Conservation (phyloP, 2,888 invertebrate genomes). For the Patella pellucida region DNA sequence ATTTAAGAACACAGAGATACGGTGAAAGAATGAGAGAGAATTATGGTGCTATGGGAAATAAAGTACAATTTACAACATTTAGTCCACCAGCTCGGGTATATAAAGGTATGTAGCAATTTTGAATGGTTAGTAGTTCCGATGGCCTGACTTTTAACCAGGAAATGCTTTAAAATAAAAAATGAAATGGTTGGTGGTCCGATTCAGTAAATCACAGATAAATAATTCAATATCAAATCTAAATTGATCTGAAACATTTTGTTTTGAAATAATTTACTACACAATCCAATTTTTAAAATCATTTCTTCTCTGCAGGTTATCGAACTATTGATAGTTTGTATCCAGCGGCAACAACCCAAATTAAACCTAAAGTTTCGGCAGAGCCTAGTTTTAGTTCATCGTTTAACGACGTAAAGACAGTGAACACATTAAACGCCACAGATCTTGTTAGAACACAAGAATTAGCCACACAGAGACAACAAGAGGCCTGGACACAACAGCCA, state of each 20-base stretch:
- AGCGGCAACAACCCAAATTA: slow-evolving; percentile 44
- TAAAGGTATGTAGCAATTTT: slow-evolving; percentile 40
- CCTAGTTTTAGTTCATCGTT: slow-evolving; percentile 42
- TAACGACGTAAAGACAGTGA: slow-evolving; percentile 45
- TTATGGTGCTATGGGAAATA: slow-evolving; percentile 39
- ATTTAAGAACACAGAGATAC: slow-evolving; percentile 11
- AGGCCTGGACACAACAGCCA: slow-evolving; percentile 4
- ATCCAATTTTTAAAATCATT: background rate
- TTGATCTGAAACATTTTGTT: slow-evolving; percentile 10
- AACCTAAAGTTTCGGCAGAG: slow-evolving; percentile 27
- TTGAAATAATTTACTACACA: background rate
- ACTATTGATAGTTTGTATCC: slow-evolving; percentile 61
- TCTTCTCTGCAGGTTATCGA: slow-evolving; percentile 45
- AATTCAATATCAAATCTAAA: background rate
- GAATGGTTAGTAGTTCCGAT: background rate
- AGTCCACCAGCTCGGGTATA: slow-evolving; percentile 44
- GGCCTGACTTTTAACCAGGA: too few relatives aligned
- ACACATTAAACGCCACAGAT: slow-evolving; percentile 44
- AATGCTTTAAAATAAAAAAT: too few relatives aligned
- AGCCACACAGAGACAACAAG: background rate
- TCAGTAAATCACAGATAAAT: slow-evolving; percentile 8
- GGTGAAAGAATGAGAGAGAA: slow-evolving; percentile 26
- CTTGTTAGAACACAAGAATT: slow-evolving; percentile 10
- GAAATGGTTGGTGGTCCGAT: background rate
- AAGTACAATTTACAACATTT: slow-evolving; percentile 45